Conservation (phyloP, 2,888 invertebrate genomes). For the Copidosoma aretas region DNA sequence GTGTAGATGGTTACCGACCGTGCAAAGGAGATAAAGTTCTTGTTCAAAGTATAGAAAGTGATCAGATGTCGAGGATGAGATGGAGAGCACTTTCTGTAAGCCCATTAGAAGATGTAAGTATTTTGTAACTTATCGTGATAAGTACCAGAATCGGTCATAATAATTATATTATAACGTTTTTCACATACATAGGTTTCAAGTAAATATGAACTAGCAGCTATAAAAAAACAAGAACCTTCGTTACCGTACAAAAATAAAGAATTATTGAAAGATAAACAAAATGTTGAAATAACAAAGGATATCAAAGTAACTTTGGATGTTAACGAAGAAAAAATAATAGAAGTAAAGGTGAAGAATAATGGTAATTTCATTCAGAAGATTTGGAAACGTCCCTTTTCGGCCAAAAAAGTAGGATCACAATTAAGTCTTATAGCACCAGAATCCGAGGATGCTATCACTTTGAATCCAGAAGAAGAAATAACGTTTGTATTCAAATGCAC, state of each 20-base stretch:
- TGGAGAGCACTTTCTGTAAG: slow-evolving; percentile 70
- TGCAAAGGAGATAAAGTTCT: slow-evolving; percentile 70
- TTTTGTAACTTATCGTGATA: not conserved
- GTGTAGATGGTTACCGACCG: slow-evolving; percentile 66
- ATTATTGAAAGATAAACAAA: slow-evolving; percentile 62
- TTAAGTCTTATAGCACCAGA: slow-evolving; percentile 62
- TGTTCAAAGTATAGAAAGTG: slow-evolving; percentile 77
- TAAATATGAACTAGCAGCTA: slow-evolving; percentile 18
- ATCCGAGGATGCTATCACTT: slow-evolving; percentile 55
- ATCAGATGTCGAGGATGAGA: slow-evolving; percentile 66
- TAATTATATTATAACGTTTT: not conserved
- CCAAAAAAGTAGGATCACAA: slow-evolving; percentile 66
- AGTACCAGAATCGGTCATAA: not conserved
- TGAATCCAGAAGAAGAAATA: slow-evolving; percentile 63
- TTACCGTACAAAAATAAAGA: slow-evolving; percentile 42
- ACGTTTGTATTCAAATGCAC: slow-evolving; percentile 65
- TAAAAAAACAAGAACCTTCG: slow-evolving; percentile 20
- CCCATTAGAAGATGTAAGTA: slow-evolving; percentile 49
- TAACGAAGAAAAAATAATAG: slow-evolving; percentile 62
- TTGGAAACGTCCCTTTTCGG: slow-evolving; percentile 65
- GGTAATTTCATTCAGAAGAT: slow-evolving; percentile 61
- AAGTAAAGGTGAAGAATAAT: slow-evolving; percentile 64
- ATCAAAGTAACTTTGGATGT: slow-evolving; percentile 61
- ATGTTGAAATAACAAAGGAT: slow-evolving; percentile 66
- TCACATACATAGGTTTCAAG: slow-evolving; percentile 18